phyloP scores from a whole-genome alignment of 1,140 invertebrate genomes.

The Anastatus disparis region DNA sequence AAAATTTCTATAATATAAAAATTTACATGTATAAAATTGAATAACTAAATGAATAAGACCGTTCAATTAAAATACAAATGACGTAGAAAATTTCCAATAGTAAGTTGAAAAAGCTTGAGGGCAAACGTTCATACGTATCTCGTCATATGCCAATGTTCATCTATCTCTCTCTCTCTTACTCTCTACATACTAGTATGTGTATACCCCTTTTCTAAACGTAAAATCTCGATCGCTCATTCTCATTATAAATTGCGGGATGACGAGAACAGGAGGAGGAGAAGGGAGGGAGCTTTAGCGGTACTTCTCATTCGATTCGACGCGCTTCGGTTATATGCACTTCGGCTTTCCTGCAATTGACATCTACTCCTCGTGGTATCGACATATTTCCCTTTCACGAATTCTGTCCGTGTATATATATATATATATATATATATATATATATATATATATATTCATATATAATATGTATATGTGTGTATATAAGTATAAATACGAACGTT shows the following conservation, averaged over 20 bases:
- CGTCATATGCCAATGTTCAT: no score
- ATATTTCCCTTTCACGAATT: constrained; percentile 43
- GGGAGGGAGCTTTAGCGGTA: constrained; percentile 31
- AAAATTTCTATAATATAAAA: no score
- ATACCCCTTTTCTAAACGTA: neutral
- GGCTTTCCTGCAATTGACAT: constrained; percentile 64
- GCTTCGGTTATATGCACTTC: constrained; percentile 22
- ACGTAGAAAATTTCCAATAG: no score
- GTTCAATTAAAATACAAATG: no score
- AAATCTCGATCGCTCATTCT: constrained; percentile 36
- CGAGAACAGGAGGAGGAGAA: constrained; percentile 20
- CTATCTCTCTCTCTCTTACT: no score
- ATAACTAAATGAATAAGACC: no score
- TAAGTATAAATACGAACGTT: no score
- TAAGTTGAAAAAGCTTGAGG: no score
- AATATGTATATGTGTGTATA: neutral
- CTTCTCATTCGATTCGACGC: constrained; percentile 14
- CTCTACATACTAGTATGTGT: no score
- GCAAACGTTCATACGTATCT: no score
- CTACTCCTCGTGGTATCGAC: constrained; percentile 63
- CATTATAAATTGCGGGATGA: constrained; percentile 28
- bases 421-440: no score
- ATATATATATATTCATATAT: neutral
- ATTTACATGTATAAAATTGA: no score
- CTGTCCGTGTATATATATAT: constrained; percentile 31